Percentiles rank a stretch among this genome's conserved stretches.
Evolutionary conservation across 1,140 invertebrate species (phyloP).

Genomic region (Hylaeus anthracinus): DNA sequence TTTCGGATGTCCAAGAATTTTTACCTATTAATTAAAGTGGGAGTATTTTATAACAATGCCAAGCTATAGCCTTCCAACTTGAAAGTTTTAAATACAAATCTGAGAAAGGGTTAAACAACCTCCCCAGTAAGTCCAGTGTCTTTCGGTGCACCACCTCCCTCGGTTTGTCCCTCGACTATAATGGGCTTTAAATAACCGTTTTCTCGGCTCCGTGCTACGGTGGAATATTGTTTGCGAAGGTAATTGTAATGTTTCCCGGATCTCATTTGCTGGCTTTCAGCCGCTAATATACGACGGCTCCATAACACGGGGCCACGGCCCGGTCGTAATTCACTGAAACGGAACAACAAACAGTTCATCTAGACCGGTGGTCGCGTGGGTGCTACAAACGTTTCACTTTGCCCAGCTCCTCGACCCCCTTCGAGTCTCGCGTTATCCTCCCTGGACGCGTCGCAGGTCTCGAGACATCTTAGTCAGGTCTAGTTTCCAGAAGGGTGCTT

Average conservation of each 20-base stretch:
- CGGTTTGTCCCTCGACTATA: conserved; percentile 56
- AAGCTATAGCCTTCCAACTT: too few relatives aligned
- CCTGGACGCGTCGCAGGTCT: not conserved
- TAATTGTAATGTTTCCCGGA: conserved; percentile 76
- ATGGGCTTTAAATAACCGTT: conserved; percentile 72
- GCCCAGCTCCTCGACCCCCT: conserved; percentile 8
- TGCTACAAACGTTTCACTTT: conserved; percentile 71
- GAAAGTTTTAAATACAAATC: not conserved
- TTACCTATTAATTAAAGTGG: too few relatives aligned
- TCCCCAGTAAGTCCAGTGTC: conserved; percentile 15
- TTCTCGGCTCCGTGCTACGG: conserved; percentile 46
- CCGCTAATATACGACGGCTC: conserved; percentile 69
- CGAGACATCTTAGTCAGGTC: not conserved
- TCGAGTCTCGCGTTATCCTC: not conserved
- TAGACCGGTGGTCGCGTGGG: conserved; percentile 69
- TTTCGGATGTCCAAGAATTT: too few relatives aligned
- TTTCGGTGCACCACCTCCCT: conserved; percentile 32
- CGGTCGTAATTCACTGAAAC: conserved; percentile 72
- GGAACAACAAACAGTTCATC: conserved; percentile 74
- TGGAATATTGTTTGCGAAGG: conserved; percentile 72
- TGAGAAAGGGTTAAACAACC: not conserved
- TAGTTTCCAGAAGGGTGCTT: too few relatives aligned
- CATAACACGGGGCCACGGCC: conserved; percentile 58
- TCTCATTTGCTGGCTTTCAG: conserved; percentile 75
- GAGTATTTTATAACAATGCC: too few relatives aligned